Conservation (phyloP, 2,797 vertebrate genomes). For the Euthynnus affinis region DNA sequence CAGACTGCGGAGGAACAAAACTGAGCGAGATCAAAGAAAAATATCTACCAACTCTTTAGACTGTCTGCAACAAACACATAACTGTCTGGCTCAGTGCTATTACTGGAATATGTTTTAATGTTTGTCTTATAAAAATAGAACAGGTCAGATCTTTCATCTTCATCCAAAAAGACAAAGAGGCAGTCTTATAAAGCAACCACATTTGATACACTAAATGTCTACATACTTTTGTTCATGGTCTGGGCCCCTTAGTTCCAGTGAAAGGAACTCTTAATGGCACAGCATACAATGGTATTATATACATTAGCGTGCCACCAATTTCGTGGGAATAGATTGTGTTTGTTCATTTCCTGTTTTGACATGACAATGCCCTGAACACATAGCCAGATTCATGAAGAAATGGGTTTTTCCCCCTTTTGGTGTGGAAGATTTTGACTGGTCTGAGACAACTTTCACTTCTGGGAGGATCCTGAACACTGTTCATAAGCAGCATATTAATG, state of each 20-base stretch:
- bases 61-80: slow-evolving; percentile 15
- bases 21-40: slow-evolving; percentile 38
- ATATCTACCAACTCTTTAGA: neutral
- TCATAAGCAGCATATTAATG: neutral
- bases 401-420: too few species aligned
- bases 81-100: neutral
- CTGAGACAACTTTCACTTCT: too few species aligned
- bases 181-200: neutral
- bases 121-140: neutral
- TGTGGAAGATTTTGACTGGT: too few species aligned
- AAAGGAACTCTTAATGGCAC: too few species aligned
- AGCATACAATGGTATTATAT: too few species aligned
- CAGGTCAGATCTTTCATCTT: neutral
- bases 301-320: too few species aligned
- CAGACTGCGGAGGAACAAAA: slow-evolving; percentile 44
- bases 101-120: neutral
- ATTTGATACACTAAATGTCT: neutral
- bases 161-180: neutral
- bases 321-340: too few species aligned
- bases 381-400: too few species aligned
- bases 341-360: too few species aligned
- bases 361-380: too few species aligned
- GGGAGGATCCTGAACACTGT: neutral
- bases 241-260: too few species aligned
- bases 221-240: too few species aligned